Base-by-base conservation (phyloP, 2,113 vertebrate species). In the Lynx canadensis region DNA sequence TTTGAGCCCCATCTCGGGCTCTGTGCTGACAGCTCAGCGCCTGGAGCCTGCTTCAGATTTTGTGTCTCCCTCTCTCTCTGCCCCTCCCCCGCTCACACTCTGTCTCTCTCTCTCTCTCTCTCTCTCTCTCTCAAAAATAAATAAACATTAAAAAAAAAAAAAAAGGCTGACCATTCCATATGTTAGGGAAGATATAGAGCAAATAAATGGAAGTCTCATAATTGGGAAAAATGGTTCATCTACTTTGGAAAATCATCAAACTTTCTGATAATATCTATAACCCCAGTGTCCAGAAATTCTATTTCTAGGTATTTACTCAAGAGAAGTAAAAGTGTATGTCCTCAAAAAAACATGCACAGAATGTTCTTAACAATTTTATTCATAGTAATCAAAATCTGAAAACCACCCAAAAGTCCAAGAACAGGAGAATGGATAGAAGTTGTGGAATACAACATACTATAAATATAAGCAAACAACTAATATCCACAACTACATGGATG, bases 321-420 rank as follows among this genome's bases (percentile, higher is more conserved):
- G 55, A 85, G 71, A 94, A 83, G 48, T 29, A 23, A 83, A 18
- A 38, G 4, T 66, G 19, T 45, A 4, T 73, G 38, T 94, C 18
- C n/a, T 33, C n/a, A 11, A 92, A 92, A 85, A 84, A 16, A 68
- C 55, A 83, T 31, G 33, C 23, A 18, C 33, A 89, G 41, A 82
- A 76, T 63, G 10, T 69, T 82, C 29, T 71, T 52, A 69, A 50
- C 15, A 69, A 48, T 29, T 89, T 60, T 41, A 52, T 45, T 81
- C 48, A 69, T 7, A 97, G 79, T 50, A 85, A 12, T 18, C 60
- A 86, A 87, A 69, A 80, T 89, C 50, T 71, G 81, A n/a, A 95
- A 93, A 94, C 38, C 73, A 94, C 83, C 7, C 27, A 69, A 89
- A 76, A 7, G 3, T 63, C 68, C 52, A 90, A 65, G 36, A 63